Evolutionary conservation across 2,888 invertebrate genomes (phyloP).

Genomic region (Junonia oenone): DNA sequence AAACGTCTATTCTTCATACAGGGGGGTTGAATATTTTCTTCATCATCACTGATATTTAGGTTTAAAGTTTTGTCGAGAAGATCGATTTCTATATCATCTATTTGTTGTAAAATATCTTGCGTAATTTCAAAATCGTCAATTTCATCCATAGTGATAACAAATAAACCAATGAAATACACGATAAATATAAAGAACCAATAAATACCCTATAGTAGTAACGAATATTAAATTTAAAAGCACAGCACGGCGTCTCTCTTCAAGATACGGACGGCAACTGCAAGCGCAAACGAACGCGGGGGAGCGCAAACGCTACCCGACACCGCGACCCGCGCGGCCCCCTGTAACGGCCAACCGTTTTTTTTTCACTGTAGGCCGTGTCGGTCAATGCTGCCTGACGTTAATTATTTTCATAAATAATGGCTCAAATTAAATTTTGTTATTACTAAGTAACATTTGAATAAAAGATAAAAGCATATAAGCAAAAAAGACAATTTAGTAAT

Average conservation of each 20-base stretch:
- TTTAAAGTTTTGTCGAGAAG: slow-evolving; percentile 29
- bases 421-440: slow-evolving; percentile 25
- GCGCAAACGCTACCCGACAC: slow-evolving; percentile 22
- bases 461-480: slow-evolving; percentile 9
- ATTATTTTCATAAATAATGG: slow-evolving; percentile 29
- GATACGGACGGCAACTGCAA: slow-evolving; percentile 12
- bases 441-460: slow-evolving; percentile 17
- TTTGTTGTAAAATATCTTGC: slow-evolving; percentile 26
- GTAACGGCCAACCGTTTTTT: slow-evolving; percentile 26
- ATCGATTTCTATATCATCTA: slow-evolving; percentile 32
- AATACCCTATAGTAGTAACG: neutral
- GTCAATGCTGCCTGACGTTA: slow-evolving; percentile 30
- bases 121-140: slow-evolving; percentile 30
- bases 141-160: slow-evolving; percentile 21
- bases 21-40: slow-evolving; percentile 23
- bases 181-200: too few relatives aligned
- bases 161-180: slow-evolving; percentile 2
- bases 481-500: slow-evolving; percentile 7
- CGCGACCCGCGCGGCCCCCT: slow-evolving; percentile 29
- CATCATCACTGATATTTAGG: slow-evolving; percentile 27
- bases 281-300: slow-evolving; percentile 15
- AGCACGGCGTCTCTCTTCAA: slow-evolving; percentile 19
- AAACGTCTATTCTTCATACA: slow-evolving; percentile 17
- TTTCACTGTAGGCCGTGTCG: slow-evolving; percentile 28
- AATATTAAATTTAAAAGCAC: slow-evolving; percentile 6